Percentiles rank a stretch among this genome's conserved stretches.
Conservation (phyloP, 1,140 invertebrate genomes). For the Hycleus cichorii region DNA sequence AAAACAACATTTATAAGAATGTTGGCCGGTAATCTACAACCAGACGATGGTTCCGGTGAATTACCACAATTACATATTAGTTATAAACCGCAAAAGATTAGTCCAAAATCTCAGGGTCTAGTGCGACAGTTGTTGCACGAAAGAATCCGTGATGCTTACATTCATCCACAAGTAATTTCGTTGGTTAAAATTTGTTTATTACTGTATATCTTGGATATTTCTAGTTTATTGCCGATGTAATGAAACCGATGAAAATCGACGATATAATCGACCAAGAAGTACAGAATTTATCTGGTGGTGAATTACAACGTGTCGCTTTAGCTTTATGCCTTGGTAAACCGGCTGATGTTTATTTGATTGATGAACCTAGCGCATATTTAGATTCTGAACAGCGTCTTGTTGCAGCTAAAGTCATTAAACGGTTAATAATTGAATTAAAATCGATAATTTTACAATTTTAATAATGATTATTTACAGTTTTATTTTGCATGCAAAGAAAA, state of each 20-base stretch:
- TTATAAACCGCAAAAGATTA: slow-evolving; percentile 99
- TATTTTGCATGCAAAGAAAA: slow-evolving; percentile 98
- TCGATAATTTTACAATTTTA: background rate
- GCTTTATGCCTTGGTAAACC: slow-evolving; percentile 96
- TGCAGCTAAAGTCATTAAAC: slow-evolving; percentile 97
- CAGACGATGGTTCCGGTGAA: slow-evolving; percentile 80
- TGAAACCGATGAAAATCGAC: slow-evolving; percentile 97
- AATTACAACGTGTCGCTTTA: slow-evolving; percentile 95
- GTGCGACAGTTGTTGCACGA: slow-evolving; percentile 90
- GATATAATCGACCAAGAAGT: slow-evolving; percentile 98
- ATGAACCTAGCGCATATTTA: slow-evolving; percentile 98
- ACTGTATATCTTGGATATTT: slow-evolving; percentile 2
- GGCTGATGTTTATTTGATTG: slow-evolving; percentile 97
- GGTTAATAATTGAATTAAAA: slow-evolving; percentile 46
- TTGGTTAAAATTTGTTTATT: slow-evolving; percentile 4
- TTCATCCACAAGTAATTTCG: slow-evolving; percentile 76
- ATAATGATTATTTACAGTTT: slow-evolving; percentile 60
- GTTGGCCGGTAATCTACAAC: slow-evolving; percentile 90
- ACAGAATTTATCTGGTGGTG: slow-evolving; percentile 97
- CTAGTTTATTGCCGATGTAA: slow-evolving; percentile 96
- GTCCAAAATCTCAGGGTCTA: slow-evolving; percentile 91
- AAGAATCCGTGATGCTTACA: slow-evolving; percentile 93
- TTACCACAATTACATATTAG: slow-evolving; percentile 94
- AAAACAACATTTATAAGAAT: slow-evolving; percentile 99
- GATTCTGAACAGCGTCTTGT: slow-evolving; percentile 99